Percentiles rank a stretch among this genome's conserved stretches.
Evolutionary conservation across 1,140 invertebrate genomes (phyloP).

Genomic region (Yoshiicerus persimilis): DNA sequence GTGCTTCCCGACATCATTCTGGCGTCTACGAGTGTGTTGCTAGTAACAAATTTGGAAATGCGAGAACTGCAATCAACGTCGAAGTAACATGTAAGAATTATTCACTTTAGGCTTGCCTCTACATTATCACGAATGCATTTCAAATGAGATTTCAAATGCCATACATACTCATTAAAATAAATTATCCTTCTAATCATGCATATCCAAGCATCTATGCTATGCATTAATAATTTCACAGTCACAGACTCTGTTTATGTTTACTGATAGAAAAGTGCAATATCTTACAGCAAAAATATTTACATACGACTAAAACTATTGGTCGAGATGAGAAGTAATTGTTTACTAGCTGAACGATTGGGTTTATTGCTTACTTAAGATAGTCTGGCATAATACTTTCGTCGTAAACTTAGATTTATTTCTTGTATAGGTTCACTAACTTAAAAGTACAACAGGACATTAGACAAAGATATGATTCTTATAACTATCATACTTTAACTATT

Average conservation of each 20-base stretch:
- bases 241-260: background rate
- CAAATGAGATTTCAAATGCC: background rate
- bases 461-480: too few species aligned
- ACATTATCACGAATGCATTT: background rate
- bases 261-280: background rate
- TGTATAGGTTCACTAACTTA: too few species aligned
- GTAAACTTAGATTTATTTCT: too few species aligned
- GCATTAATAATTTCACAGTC: background rate
- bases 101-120: background rate
- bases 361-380: background rate
- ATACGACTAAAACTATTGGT: background rate
- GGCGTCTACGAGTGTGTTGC: slow-evolving; percentile 47
- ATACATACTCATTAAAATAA: background rate
- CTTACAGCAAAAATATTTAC: background rate
- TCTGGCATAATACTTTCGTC: too few species aligned
- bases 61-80: slow-evolving; percentile 43
- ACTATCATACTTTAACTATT: too few species aligned
- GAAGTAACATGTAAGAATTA: slow-evolving; percentile 42
- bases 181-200: background rate
- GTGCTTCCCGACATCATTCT: slow-evolving; percentile 40
- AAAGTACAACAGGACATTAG: too few species aligned
- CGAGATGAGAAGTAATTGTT: background rate
- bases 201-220: background rate
- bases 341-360: background rate
- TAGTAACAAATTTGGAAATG: slow-evolving; percentile 36